phyloP scores from a whole-genome alignment of 1,140 invertebrate species.

The Drosophila eugracilis region DNA sequence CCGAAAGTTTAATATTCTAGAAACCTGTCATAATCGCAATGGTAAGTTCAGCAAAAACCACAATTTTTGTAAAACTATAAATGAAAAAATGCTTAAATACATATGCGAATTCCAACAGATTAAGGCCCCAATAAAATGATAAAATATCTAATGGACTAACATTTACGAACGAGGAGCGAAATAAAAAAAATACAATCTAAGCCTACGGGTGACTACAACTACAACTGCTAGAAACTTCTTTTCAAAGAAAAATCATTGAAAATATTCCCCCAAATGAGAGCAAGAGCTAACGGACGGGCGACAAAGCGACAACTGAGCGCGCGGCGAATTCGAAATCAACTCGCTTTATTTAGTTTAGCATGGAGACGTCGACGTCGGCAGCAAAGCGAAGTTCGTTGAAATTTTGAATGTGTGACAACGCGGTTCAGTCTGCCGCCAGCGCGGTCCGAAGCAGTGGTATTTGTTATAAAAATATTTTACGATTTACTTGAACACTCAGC shows the following conservation, averaged over 20 bases:
- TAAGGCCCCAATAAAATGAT: neutral
- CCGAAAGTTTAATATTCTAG: too few relatives aligned
- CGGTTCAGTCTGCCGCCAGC: conserved; percentile 78
- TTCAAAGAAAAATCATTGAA: conserved; percentile 42
- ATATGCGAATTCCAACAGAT: neutral
- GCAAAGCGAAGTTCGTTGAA: conserved; percentile 68
- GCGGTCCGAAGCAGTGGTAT: conserved; percentile 57
- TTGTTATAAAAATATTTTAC: conserved; percentile 31
- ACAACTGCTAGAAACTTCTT: conserved; percentile 55
- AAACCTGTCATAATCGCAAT: too few relatives aligned
- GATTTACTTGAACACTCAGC: conserved; percentile 13
- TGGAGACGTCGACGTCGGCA: conserved; percentile 53
- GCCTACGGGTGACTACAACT: conserved; percentile 18
- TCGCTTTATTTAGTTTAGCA: conserved; percentile 6
- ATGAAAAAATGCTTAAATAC: neutral
- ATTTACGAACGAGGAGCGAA: conserved; percentile 1
- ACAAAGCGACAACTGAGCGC: conserved; percentile 46
- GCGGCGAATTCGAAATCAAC: conserved; percentile 47
- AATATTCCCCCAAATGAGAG: conserved; percentile 7
- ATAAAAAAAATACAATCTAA: conserved; percentile 24
- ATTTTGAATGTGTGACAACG: conserved; percentile 75
- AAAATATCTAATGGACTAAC: neutral
- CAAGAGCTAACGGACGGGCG: conserved; percentile 1
- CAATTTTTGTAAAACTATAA: neutral
- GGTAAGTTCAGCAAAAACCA: too few relatives aligned